A percentile compares a stretch with the other conserved stretches of the same genome.
Evolutionary conservation across 2,888 invertebrate genomes (phyloP).

Genomic region (Bugula neritina): DNA sequence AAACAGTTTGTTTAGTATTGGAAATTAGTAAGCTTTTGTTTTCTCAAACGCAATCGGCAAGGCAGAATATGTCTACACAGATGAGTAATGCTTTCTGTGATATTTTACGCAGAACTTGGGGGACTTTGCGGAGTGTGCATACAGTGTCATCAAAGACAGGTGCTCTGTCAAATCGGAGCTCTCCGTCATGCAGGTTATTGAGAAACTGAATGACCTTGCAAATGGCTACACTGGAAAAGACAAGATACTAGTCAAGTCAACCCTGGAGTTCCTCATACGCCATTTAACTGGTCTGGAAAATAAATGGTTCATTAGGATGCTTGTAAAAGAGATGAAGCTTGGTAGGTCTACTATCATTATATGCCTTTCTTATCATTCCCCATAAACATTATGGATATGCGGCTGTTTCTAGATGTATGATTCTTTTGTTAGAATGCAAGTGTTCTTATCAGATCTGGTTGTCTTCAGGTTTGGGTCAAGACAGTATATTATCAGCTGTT

Average conservation of each 20-base stretch:
- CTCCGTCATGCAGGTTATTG: slow-evolving; percentile 68
- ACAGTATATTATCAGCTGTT: slow-evolving; percentile 65
- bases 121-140: slow-evolving; percentile 78
- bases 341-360: slow-evolving; percentile 54
- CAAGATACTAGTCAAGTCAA: slow-evolving; percentile 57
- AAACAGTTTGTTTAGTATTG: too few species aligned
- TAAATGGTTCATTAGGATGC: slow-evolving; percentile 83
- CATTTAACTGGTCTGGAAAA: slow-evolving; percentile 69
- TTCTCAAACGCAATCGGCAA: too few species aligned
- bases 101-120: slow-evolving; percentile 53
- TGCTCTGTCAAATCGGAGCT: slow-evolving; percentile 58
- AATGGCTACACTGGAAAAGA: slow-evolving; percentile 60
- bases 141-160: slow-evolving; percentile 61
- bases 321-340: slow-evolving; percentile 73
- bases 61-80: too few species aligned
- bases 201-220: slow-evolving; percentile 69
- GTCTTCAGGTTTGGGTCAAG: slow-evolving; percentile 61
- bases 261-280: slow-evolving; percentile 64
- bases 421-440: too few species aligned
- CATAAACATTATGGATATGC: too few species aligned
- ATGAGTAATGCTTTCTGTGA: too few species aligned
- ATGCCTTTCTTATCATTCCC: too few species aligned
- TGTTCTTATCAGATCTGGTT: too few species aligned
- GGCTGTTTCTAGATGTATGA: too few species aligned
- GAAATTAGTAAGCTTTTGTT: too few species aligned